A percentile compares a stretch with the other conserved stretches of the same genome.
Evolutionary conservation across 2,888 invertebrate genomes (phyloP).

Genomic region (Serripes groenlandicus): DNA sequence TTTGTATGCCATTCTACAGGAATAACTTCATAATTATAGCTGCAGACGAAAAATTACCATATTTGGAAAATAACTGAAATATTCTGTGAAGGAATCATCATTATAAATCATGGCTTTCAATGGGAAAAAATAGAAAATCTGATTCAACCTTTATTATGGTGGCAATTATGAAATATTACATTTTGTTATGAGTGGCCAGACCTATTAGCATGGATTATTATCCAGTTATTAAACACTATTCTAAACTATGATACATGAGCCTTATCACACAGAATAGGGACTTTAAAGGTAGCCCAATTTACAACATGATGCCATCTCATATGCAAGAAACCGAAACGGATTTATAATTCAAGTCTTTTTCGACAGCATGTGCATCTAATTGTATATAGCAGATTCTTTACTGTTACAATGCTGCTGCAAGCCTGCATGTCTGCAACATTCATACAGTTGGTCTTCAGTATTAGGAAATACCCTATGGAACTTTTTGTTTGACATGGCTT

Average conservation of each 20-base stretch:
- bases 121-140: slow-evolving; percentile 9
- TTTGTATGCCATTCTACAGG: too few species aligned
- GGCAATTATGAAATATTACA: slow-evolving; percentile 32
- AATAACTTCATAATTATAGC: slow-evolving; percentile 13
- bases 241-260: slow-evolving; percentile 5
- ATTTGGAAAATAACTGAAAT: slow-evolving; percentile 24
- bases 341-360: too few species aligned
- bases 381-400: too few species aligned
- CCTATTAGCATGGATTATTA: slow-evolving; percentile 17
- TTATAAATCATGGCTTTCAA: slow-evolving; percentile 21
- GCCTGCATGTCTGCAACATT: too few species aligned
- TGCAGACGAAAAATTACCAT: slow-evolving; percentile 22
- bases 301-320: too few species aligned
- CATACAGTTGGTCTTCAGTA: too few species aligned
- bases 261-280: too few species aligned
- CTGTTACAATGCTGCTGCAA: too few species aligned
- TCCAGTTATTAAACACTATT: slow-evolving; percentile 30
- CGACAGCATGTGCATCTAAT: too few species aligned
- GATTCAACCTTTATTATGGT: slow-evolving; percentile 21
- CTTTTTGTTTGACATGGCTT: neutral
- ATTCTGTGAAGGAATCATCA: slow-evolving; percentile 20
- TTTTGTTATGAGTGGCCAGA: slow-evolving; percentile 12
- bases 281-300: too few species aligned
- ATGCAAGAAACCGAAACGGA: too few species aligned
- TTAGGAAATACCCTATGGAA: neutral